A percentile compares a stretch with the other conserved stretches of the same genome.
Conservation (phyloP, 2,113 vertebrate species). For the Dasyprocta punctata region DNA sequence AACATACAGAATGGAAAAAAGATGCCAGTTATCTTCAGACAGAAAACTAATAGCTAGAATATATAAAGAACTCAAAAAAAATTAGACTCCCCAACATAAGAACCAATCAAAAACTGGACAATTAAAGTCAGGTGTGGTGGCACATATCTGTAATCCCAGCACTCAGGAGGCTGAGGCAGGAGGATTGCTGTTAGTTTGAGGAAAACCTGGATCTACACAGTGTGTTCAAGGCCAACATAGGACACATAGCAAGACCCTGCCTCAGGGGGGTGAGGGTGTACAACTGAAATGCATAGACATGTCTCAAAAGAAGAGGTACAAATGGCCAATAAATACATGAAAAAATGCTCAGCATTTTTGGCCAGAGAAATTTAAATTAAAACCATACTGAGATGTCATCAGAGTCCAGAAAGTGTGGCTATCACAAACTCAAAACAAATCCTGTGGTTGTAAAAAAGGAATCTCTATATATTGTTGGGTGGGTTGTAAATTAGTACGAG, state of each 20-base stretch:
- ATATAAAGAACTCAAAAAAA: neutral
- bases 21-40: neutral
- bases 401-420: neutral
- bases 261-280: neutral
- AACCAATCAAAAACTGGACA: neutral
- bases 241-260: neutral
- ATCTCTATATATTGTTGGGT: neutral
- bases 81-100: neutral
- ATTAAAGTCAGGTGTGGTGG: neutral
- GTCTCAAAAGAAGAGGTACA: neutral
- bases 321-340: neutral
- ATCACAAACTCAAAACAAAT: neutral
- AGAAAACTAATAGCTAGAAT: neutral
- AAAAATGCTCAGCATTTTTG: neutral
- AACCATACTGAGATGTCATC: neutral
- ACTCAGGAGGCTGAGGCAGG: neutral
- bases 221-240: neutral
- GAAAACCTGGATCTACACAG: neutral
- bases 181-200: neutral
- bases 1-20: neutral
- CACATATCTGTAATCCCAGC: neutral
- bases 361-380: neutral
- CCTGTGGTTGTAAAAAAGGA: neutral
- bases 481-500: neutral
- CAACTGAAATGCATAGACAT: neutral